Base-by-base conservation (phyloP, 2,888 invertebrate species). In the Drosophila percnosoma region DNA sequence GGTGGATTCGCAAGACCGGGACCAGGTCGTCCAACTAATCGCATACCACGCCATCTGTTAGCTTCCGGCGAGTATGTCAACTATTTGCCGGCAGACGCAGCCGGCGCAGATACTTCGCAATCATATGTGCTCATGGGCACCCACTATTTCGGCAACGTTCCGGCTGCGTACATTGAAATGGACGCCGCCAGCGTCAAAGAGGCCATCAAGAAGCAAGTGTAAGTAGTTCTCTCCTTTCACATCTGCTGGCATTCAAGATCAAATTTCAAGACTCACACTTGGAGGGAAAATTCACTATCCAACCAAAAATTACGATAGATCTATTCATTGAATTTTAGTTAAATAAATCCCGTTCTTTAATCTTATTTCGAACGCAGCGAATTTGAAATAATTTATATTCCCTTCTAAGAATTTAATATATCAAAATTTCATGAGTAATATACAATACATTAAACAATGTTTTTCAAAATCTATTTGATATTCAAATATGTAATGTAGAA, bases 121-220 rank as follows among this genome's bases (percentile, higher is more conserved):
- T 91, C 91, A 73, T 92, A 87, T 67, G 91, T 93, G 60, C 91
- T 92, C 66, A 92, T 93, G 92, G 93, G 93, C 76, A 93, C 93
- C 29, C 93, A 93, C 74, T 93, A 93, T 73, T 93, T 92, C 82
- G 92, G 92, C 71, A 91, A 93, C 53, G 90, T 93, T 66, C 92
- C 93, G 61, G 89, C 92, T 68, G 88, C 92, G 65, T 92, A 91
- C 72, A 92, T 93, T 73, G 92, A 92, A 89, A 91, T 93, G 91
- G 93, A 93, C 81, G 90, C 93, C 53, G 75, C 94, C 6, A 96
- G 96, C 72, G 93, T 98, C 15, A 97, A 97, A 93, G 97, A 97
- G 75, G 95, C 96, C 81, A 96, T 98, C 80, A 96, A 96, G 92
- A 97, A 97, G 90, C 98, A 98, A 94, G 97, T 98, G 98, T 98